A percentile compares a stretch with the other conserved stretches of the same genome.
phyloP scores from a whole-genome alignment of 2,797 vertebrate species.

The Spatula clypeata region DNA sequence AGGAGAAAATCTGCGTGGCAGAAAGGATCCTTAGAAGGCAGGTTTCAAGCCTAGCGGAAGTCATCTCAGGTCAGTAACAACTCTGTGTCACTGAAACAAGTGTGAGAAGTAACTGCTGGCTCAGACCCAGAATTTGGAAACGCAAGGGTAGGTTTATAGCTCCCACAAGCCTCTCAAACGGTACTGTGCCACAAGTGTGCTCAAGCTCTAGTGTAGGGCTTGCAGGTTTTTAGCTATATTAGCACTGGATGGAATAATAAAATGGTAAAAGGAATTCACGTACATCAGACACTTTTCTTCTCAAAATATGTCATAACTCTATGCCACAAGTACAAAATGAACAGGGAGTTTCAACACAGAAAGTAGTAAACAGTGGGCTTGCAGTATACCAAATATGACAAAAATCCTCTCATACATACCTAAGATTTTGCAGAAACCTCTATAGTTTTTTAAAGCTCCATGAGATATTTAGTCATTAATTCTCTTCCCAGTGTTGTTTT shows the following conservation, averaged over 20 bases:
- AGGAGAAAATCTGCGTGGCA: not conserved
- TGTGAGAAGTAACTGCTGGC: not conserved
- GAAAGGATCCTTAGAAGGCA: not conserved
- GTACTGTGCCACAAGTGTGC: fast-evolving
- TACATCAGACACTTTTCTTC: not conserved
- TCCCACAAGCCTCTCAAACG: not conserved
- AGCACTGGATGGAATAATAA: not conserved
- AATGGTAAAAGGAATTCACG: fast-evolving
- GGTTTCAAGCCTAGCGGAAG: not conserved
- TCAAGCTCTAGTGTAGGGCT: not conserved
- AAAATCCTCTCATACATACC: not conserved
- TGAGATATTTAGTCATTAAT: not conserved
- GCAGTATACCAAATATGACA: not conserved
- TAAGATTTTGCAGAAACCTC: not conserved
- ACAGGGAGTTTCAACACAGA: not conserved
- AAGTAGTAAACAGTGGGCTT: not conserved
- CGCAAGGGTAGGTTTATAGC: not conserved
- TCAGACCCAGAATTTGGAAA: not conserved
- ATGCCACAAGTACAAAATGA: not conserved
- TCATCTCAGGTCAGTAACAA: not conserved
- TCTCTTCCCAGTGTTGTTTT: not conserved
- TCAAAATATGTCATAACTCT: not conserved
- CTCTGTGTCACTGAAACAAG: not conserved
- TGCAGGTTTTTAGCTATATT: not conserved
- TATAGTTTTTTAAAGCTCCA: not conserved